A percentile compares a stretch with the other conserved stretches of the same genome.
Evolutionary conservation across 2,797 vertebrate species (phyloP).

Genomic region (Tapirus indicus): DNA sequence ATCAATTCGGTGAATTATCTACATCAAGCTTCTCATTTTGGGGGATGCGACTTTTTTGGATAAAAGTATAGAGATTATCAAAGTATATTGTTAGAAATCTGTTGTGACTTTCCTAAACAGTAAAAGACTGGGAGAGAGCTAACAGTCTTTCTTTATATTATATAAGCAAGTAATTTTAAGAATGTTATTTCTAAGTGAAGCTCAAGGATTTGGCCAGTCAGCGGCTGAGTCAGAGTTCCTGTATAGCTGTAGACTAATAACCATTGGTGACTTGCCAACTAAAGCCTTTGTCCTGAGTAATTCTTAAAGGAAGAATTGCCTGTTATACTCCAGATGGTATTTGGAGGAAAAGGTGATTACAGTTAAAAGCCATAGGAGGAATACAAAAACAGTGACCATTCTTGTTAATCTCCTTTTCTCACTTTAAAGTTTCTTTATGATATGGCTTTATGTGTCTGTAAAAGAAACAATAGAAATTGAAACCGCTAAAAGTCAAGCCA

Average conservation of each 20-base stretch:
- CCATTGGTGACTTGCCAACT: neutral
- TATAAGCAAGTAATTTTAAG: neutral
- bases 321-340: conserved; percentile 7
- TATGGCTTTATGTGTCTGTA: conserved; percentile 24
- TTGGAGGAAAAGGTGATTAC: conserved; percentile 3
- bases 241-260: neutral
- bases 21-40: neutral
- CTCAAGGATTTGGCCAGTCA: conserved; percentile 5
- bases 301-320: conserved; percentile 21
- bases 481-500: conserved; percentile 2
- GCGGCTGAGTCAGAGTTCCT: neutral
- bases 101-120: conserved; percentile 3
- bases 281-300: conserved; percentile 45
- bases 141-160: neutral
- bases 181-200: neutral
- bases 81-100: neutral
- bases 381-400: neutral
- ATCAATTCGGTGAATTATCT: neutral
- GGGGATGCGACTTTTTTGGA: neutral
- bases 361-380: conserved; percentile 19
- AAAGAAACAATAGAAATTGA: conserved; percentile 37
- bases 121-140: neutral
- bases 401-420: conserved; percentile 20
- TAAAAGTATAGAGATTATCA: neutral
- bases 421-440: conserved; percentile 31